These are phyloP conservation scores for Heteropelma amictum DNA, from an alignment of 2,888 invertebrate genomes.

Conservation along the genomic window DNA sequence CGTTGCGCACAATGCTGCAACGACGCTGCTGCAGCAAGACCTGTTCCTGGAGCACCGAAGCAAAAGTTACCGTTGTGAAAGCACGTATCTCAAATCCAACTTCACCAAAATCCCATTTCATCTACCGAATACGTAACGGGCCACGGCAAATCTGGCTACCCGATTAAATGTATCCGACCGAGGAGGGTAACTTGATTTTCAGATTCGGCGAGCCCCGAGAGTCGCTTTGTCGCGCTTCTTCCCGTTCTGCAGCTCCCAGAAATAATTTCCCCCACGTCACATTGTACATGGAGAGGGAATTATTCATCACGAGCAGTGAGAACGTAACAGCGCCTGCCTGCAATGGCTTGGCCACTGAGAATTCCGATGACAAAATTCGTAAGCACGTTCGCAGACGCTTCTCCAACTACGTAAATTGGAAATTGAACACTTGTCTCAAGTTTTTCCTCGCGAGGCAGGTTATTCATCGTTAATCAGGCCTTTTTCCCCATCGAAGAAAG, in stretches of 20 bases:
- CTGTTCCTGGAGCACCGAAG: conserved; percentile 66
- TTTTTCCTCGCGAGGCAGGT: neutral
- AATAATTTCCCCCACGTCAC: neutral
- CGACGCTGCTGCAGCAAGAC: conserved; percentile 58
- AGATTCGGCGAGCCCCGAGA: neutral
- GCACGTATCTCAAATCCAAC: conserved; percentile 30
- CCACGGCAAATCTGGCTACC: neutral
- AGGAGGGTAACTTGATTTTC: conserved; percentile 22
- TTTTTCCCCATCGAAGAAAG: too few species aligned
- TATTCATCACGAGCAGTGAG: neutral
- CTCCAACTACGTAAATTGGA: neutral
- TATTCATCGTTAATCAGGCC: too few species aligned
- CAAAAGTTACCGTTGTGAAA: conserved; percentile 64
- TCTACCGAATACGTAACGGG: conserved; percentile 4
- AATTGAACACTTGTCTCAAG: neutral
- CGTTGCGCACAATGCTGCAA: neutral
- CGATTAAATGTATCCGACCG: conserved; percentile 1
- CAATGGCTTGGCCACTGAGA: neutral
- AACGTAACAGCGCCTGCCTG: neutral
- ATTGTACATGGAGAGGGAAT: neutral
- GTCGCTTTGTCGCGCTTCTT: neutral
- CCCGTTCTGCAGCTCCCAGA: neutral
- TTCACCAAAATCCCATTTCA: neutral
- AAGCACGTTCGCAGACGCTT: neutral
- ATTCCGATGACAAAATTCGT: conserved; percentile 2